Conservation (phyloP, 2,113 vertebrate species). For the Willisornis vidua region DNA sequence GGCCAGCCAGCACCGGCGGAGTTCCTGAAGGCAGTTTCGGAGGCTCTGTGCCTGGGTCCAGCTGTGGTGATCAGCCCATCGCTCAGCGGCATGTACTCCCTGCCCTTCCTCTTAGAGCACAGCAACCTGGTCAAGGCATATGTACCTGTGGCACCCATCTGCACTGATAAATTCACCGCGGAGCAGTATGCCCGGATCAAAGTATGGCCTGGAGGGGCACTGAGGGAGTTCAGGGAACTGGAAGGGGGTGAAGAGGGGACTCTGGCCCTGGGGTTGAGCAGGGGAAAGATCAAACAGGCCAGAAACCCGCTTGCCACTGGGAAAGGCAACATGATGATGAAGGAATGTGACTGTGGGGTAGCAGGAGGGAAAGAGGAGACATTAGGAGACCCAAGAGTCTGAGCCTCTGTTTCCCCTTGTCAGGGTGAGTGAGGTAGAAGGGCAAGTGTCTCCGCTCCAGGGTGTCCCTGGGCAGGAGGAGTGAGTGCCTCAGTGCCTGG, state of each 20-base stretch:
- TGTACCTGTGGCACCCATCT: conserved; percentile 93
- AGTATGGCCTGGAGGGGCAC: conserved; percentile 68
- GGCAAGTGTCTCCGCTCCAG: not conserved
- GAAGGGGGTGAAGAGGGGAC: not conserved
- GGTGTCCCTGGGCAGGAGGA: not conserved
- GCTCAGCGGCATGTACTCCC: conserved; percentile 94
- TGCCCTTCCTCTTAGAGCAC: conserved; percentile 88
- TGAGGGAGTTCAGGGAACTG: not conserved
- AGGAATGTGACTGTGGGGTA: not conserved
- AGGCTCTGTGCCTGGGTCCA: conserved; percentile 77
- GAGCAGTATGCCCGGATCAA: conserved; percentile 84
- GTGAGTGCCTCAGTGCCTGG: not conserved
- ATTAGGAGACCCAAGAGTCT: not conserved
- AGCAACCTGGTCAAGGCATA: conserved; percentile 83
- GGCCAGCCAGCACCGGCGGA: conserved; percentile 81
- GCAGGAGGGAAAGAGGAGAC: not conserved
- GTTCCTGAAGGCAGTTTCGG: conserved; percentile 84
- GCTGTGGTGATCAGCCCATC: conserved; percentile 93
- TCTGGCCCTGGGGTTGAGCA: rapidly evolving
- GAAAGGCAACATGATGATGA: not conserved
- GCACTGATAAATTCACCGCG: conserved; percentile 86
- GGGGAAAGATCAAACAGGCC: not conserved
- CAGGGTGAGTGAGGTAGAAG: not conserved
- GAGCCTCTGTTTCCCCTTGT: not conserved
- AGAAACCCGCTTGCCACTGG: not conserved